Base-by-base conservation (phyloP, 2,888 invertebrate species). In the Cantharis nigra region DNA sequence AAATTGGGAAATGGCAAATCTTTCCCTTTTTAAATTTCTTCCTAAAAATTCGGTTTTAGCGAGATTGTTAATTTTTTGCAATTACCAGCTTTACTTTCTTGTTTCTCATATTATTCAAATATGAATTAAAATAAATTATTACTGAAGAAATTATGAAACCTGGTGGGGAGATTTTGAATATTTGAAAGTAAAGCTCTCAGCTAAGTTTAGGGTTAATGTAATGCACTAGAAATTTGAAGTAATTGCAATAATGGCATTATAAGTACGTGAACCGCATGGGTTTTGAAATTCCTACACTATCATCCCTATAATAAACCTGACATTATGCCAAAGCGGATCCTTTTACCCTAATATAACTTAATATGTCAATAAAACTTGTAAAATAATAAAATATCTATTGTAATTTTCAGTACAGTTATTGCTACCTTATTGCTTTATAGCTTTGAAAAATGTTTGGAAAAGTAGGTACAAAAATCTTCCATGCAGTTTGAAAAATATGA, bases 361-460 rank as follows among this genome's bases (percentile, higher is more conserved):
- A 75, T 75, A 72, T 75, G 70, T 72, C 76, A 74, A 72, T 77
- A 75, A 77, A 75, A 71, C 75, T 30, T 75, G 71, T 75, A 65
- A 70, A 71, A 79, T 79, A 74, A 76, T 74, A 70, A 76, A 79
- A 79, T 79, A 49, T 70, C 71, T 64, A 75, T 78, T 76, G 76
- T 74, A 69, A 16, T 20, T 23, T 49, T 23, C 70, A 23, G 65
- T 65, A 33, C 70, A 64, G 74, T 74, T 70, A 74, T 72, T 70
- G 69, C 64, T 69, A 72, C 75, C 75, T 70, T 70, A 75, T 70
- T 75, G 63, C 72, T 72, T 75, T 71, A 70, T 71, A 64, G 72
- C 74, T 77, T 72, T 67, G n/a, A 49, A 49, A 49, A 2, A 49
- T 49, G 49, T n/a, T 49, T 49, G 5, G 49, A 13, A 13, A 49